Evolutionary conservation across 2,888 invertebrate genomes (phyloP), one percentile per base, ranked within the genome.

Genomic region (Tenthredo mesomela): DNA sequence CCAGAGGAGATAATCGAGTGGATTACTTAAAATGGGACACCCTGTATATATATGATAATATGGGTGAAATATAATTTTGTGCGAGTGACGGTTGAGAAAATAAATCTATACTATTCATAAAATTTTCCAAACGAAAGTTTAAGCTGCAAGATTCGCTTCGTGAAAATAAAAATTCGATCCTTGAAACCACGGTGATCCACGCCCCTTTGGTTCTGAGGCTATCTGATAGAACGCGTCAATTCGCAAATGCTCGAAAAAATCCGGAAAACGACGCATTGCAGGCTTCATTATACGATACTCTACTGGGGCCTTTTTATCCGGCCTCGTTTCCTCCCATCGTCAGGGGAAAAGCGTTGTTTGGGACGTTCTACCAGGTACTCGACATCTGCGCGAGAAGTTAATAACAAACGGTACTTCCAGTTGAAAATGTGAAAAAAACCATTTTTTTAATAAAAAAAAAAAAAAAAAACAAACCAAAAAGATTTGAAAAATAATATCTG

Each of bases 371-470:
- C 47, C 47, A 65, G 82, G 67, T 67, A 82, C 82, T 82, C 82
- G 47, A 82, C 82, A 82, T 70, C 82, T 82, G 82, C 47, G 29
- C 37, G 25, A 40, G 61, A 80, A 80, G 80, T 80, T 80, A 61
- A 80, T 80, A 80, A 80, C 80, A 50, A 80, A 80, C 80, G 40
- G 80, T 61, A 80, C 37, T 61, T 80, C 40, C 40, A 43, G 61
- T 61, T 61, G 9, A 25, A 61, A 58, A 80, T 77, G 33, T 43
- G 5, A 77, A 54, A 73, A 73, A 73, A 73, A 40, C 12, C 12
- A 15, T 25, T 15, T 10, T 40, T 9, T n/a, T n/a, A 40, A 43
- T 21, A 43, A 47, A 73, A 25, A 6, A 21, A 47, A 75, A 73
- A 15, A 18, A 21, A 15, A 21, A 58, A 21, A 80, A 10, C 0